These are phyloP conservation scores for Phortica magna DNA, from an alignment of 2,888 invertebrate genomes.

Conservation along the genomic window DNA sequence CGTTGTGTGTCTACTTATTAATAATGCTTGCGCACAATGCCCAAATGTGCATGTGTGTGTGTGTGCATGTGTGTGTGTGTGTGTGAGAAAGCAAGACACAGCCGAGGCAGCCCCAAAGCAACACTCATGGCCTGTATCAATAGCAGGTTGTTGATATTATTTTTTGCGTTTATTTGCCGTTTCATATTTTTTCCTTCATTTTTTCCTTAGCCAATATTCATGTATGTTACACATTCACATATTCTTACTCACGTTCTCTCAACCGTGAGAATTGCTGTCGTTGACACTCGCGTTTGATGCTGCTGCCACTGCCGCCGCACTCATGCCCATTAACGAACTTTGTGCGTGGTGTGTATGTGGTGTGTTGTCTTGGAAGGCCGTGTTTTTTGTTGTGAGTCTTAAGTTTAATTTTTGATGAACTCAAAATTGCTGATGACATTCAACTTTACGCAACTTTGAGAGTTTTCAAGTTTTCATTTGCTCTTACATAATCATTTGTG, in stretches of 20 bases:
- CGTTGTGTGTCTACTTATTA: slow-evolving; percentile 57
- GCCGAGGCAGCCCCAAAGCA: slow-evolving; percentile 37
- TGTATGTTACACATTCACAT: not conserved
- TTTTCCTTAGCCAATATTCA: not conserved
- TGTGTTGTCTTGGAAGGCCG: not conserved
- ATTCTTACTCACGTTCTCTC: not conserved
- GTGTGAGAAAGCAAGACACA: not conserved
- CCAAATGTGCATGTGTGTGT: not conserved
- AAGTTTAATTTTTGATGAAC: slow-evolving; percentile 65
- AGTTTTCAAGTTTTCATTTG: slow-evolving; percentile 41
- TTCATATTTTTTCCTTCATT: not conserved
- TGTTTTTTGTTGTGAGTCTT: not conserved
- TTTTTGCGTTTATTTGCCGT: not conserved
- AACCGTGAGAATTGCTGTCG: slow-evolving; percentile 42
- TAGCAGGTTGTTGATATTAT: not conserved
- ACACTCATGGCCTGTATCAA: not conserved
- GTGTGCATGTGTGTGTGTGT: not conserved
- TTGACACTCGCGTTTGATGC: slow-evolving; percentile 49
- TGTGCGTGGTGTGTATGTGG: slow-evolving; percentile 43
- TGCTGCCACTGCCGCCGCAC: slow-evolving; percentile 53
- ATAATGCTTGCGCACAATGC: slow-evolving; percentile 50
- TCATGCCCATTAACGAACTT: slow-evolving; percentile 64
- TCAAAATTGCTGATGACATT: slow-evolving; percentile 63
- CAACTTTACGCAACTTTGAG: slow-evolving; percentile 58
- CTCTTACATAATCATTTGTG: slow-evolving; percentile 3